Evolutionary conservation across 2,797 vertebrate species (phyloP).

Genomic region (Pipistrellus kuhlii): DNA sequence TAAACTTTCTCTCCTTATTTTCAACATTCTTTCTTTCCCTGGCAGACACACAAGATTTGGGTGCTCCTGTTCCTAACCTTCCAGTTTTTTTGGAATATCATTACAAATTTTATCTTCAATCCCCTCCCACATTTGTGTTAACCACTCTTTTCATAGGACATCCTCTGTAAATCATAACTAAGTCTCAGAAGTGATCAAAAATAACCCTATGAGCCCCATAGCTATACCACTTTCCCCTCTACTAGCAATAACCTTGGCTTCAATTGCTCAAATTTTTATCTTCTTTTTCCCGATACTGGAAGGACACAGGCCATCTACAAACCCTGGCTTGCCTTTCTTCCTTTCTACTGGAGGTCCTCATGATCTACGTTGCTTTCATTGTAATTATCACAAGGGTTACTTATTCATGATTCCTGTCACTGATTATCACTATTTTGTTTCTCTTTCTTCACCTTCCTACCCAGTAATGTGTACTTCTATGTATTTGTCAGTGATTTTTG

Average conservation of each 20-base stretch:
- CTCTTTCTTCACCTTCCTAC: not conserved
- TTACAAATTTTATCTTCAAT: not conserved
- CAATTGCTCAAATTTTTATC: not conserved
- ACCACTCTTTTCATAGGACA: not conserved
- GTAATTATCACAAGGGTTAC: not conserved
- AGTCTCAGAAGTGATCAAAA: not conserved
- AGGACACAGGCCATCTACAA: not conserved
- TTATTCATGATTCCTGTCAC: not conserved
- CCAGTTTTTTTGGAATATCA: not conserved
- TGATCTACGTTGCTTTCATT: not conserved
- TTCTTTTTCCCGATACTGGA: not conserved
- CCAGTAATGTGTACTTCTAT: not conserved
- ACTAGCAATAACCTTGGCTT: not conserved
- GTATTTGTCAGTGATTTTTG: slow-evolving; percentile 7
- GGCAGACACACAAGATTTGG: not conserved
- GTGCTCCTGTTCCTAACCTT: not conserved
- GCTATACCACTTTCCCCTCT: not conserved
- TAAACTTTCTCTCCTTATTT: not conserved
- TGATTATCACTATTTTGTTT: not conserved
- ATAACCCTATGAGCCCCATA: not conserved
- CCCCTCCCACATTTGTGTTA: not conserved
- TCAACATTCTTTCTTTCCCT: not conserved
- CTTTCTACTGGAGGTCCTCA: not conserved
- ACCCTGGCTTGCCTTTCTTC: not conserved
- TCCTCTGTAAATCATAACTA: not conserved